Evolutionary conservation across 2,888 invertebrate species (phyloP).

Genomic region (Tetragonula carbonaria): DNA sequence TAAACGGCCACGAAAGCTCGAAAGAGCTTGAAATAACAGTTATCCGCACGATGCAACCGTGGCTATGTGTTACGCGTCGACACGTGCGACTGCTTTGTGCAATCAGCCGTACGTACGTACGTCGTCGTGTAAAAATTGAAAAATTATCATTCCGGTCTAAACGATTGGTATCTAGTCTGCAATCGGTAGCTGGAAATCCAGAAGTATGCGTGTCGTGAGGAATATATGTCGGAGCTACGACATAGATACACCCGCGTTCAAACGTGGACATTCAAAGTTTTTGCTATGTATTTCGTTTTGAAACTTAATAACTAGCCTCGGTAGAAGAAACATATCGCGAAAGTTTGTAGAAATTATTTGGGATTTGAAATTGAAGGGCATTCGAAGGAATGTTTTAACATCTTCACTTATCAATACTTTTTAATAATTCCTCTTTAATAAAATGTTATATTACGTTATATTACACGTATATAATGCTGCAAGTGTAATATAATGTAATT

Average conservation of each 20-base stretch:
- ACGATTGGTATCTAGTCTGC: conserved; percentile 20
- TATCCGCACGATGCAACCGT: conserved; percentile 25
- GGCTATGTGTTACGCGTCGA: conserved; percentile 15
- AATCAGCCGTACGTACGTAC: conserved; percentile 8
- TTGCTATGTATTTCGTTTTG: neutral
- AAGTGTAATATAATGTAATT: neutral
- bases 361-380: too few species aligned
- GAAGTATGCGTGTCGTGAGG: conserved; percentile 7
- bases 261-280: neutral
- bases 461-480: too few species aligned
- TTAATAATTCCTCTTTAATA: too few species aligned
- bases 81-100: conserved; percentile 36
- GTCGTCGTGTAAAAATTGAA: conserved; percentile 15
- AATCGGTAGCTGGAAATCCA: conserved; percentile 16
- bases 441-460: too few species aligned
- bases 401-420: too few species aligned
- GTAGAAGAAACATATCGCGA: neutral
- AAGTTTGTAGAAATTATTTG: neutral
- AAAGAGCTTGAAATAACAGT: conserved; percentile 37
- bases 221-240: neutral
- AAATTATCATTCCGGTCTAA: conserved; percentile 39
- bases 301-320: neutral
- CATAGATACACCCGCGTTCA: neutral
- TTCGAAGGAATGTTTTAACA: too few species aligned
- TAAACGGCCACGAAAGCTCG: conserved; percentile 26